These are phyloP conservation scores for Empis livida DNA, from an alignment of 2,888 invertebrate species.

Conservation along the genomic window DNA sequence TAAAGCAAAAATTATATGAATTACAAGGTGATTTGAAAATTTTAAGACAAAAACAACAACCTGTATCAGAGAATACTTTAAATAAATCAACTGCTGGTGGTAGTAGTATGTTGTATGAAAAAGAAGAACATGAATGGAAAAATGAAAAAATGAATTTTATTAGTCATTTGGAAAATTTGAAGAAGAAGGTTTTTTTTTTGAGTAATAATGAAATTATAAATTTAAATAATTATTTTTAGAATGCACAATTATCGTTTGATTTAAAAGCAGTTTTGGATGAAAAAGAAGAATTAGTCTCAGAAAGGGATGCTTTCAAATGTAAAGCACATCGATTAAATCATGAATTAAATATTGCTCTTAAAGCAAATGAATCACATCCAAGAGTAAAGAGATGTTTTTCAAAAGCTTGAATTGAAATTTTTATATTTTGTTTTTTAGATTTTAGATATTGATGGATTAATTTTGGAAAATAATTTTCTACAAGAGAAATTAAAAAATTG, in stretches of 20 bases:
- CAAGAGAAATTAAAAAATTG: conserved; percentile 67
- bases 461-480: conserved; percentile 73
- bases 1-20: conserved; percentile 57
- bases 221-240: conserved; percentile 35
- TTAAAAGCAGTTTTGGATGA: conserved; percentile 68
- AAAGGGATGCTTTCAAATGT: conserved; percentile 69
- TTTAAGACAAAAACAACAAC: conserved; percentile 35
- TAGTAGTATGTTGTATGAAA: conserved; percentile 7
- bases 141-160: conserved; percentile 31
- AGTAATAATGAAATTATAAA: neutral
- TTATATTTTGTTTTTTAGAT: conserved; percentile 25
- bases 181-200: conserved; percentile 21
- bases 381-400: conserved; percentile 16
- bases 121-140: conserved; percentile 30
- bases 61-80: no score
- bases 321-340: conserved; percentile 73
- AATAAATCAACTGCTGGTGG: neutral
- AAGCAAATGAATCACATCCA: conserved; percentile 28
- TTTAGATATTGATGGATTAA: conserved; percentile 65
- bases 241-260: conserved; percentile 60
- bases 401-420: no score
- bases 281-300: conserved; percentile 68
- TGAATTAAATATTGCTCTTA: conserved; percentile 58
- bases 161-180: conserved; percentile 30
- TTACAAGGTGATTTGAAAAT: conserved; percentile 56